A percentile compares a stretch with the other conserved stretches of the same genome.
Evolutionary conservation across 2,888 invertebrate species (phyloP).

Genomic region (Drosophila fungiperda): DNA sequence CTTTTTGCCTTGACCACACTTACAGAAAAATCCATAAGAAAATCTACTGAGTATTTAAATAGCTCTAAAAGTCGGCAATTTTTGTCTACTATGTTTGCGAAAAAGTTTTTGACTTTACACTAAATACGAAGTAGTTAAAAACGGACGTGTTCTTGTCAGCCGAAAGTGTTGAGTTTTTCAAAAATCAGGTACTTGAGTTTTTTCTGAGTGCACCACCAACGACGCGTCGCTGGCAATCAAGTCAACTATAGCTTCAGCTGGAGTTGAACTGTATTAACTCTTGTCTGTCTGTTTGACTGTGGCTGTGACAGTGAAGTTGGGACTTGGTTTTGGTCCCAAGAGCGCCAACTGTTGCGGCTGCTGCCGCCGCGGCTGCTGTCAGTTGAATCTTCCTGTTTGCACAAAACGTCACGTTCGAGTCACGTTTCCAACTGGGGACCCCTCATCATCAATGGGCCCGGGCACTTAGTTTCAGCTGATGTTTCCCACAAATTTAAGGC

Average conservation of each 20-base stretch:
- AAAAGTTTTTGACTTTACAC: fast-evolving
- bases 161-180: background rate
- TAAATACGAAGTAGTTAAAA: background rate
- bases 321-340: constrained; percentile 50
- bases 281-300: constrained; percentile 60
- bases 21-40: background rate
- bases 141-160: fast-evolving
- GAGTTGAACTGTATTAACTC: constrained; percentile 77
- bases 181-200: background rate
- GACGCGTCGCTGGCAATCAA: constrained; percentile 70
- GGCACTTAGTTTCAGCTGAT: constrained; percentile 73
- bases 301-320: constrained; percentile 43
- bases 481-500: constrained; percentile 79
- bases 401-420: constrained; percentile 81
- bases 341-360: constrained; percentile 70
- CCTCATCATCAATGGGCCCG: constrained; percentile 62
- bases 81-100: background rate
- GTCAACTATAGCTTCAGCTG: constrained; percentile 62
- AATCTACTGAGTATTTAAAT: background rate
- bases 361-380: constrained; percentile 66
- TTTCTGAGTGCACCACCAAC: constrained; percentile 57
- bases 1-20: constrained; percentile 58
- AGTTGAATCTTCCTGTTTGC: constrained; percentile 80
- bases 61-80: background rate
- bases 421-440: constrained; percentile 76